Base-by-base conservation (phyloP, 2,888 invertebrate genomes). In the Pseudococcus jackbeardsleyi region DNA sequence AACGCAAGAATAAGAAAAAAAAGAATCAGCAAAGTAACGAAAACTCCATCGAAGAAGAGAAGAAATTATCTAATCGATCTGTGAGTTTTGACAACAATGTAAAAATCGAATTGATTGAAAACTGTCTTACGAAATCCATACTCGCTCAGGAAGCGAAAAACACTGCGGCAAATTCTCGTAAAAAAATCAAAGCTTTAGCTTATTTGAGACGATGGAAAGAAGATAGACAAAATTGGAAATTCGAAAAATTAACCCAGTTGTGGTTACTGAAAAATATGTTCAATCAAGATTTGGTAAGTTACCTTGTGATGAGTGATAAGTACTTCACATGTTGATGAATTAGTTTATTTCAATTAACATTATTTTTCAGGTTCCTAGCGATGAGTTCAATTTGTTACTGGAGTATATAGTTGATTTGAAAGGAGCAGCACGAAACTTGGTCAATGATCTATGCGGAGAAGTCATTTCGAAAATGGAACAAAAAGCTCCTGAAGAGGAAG, bases 191-290 rank as follows among this genome's bases (percentile, higher is more conserved):
- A 59, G 89, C 89, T 5, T 22, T 88, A 26, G 82, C 68, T 15
- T 89, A 89, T 84, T 89, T 89, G 22, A 72, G 86, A 59, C 93
- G 94, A 90, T 96, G 96, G 96, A 95, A 95, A 91, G 93, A 95
- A 91, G 93, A 94, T 89, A 93, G 92, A 89, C 92, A 92, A 79
- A 93, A 95, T 90, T 96, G 96, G 96, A 96, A 96, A 91, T 96
- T 96, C 91, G 95, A 95, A 91, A 96, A 96, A 91, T 91, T 94
- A 0, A 94, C 94, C 89, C 96, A 96, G 92, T 93, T 94, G n/a
- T 96, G 95, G 93, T 92, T 96, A 85, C 94, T 94, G 90, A 94
- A 95, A 89, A 93, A 95, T 90, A 93, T 95, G 90, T 94, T 95
- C 90, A 94, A 95, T 89, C 91, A 93, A 17, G 91, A 91, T 5